Conservation (phyloP, 1,140 invertebrate genomes). For the Meloidogyne exigua region DNA sequence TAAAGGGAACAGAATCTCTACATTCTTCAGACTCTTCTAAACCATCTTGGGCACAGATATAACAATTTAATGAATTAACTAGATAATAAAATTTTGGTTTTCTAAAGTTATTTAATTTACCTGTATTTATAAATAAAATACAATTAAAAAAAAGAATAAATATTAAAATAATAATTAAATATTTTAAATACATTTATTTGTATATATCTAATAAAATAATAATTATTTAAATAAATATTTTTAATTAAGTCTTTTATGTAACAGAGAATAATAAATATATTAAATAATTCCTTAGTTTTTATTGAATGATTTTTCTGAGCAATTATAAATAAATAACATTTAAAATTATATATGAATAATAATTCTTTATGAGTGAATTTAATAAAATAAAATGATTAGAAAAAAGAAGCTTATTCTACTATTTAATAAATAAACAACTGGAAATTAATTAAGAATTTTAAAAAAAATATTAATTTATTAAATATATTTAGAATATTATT, state of each 20-base stretch:
- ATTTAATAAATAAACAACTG: no score
- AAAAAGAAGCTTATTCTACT: not conserved
- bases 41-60: conserved; percentile 46
- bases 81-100: not conserved
- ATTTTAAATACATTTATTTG: not conserved
- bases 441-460: no score
- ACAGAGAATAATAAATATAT: no score
- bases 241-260: no score
- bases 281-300: not conserved
- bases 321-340: not conserved
- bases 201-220: not conserved
- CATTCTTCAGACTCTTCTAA: conserved; percentile 53
- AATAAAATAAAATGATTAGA: not conserved
- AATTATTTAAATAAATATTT: no score
- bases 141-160: not conserved
- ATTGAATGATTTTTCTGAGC: not conserved
- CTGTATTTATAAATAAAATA: conserved; percentile 1
- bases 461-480: no score
- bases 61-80: conserved; percentile 37
- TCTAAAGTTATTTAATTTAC: not conserved
- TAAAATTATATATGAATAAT: not conserved
- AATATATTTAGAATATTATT: no score
- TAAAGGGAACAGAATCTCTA: conserved; percentile 47
- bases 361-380: not conserved
- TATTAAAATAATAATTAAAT: conserved; percentile 1